phyloP scores from a whole-genome alignment of 1,140 invertebrate genomes.

The Meloidogyne floridensis region DNA sequence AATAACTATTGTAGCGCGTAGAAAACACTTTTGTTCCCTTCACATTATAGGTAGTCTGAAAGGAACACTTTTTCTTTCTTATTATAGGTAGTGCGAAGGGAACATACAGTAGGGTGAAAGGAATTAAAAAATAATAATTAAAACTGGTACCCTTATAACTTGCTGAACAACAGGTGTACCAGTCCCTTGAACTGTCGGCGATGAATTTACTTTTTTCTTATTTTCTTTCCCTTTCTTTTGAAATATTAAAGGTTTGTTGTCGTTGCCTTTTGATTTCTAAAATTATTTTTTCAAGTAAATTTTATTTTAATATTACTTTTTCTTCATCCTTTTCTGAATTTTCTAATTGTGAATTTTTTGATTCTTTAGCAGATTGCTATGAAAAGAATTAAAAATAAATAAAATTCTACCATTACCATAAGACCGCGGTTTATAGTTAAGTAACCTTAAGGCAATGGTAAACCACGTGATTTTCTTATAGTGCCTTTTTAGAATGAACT shows the following conservation, averaged over 20 bases:
- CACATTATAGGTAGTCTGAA: background rate
- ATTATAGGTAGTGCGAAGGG: too few relatives aligned
- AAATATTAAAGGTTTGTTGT: conserved; percentile 4
- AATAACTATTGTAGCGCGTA: background rate
- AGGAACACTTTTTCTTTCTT: background rate
- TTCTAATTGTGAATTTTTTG: background rate
- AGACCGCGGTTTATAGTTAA: too few relatives aligned
- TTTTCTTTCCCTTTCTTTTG: background rate
- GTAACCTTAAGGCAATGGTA: too few relatives aligned
- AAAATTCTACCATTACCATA: too few relatives aligned
- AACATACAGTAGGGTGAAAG: background rate
- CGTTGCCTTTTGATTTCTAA: background rate
- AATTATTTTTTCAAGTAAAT: background rate
- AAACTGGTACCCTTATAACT: background rate
- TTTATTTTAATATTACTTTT: background rate
- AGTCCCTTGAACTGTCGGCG: background rate
- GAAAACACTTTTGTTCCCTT: background rate
- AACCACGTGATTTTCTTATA: too few relatives aligned
- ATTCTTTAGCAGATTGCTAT: background rate
- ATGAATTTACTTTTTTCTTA: background rate
- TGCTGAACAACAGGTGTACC: background rate
- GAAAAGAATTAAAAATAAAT: too few relatives aligned
- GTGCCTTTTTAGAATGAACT: too few relatives aligned
- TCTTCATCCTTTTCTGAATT: background rate
- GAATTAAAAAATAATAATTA: background rate